phyloP scores from a whole-genome alignment of 2,888 invertebrate species.

The Arctia plantaginis region DNA sequence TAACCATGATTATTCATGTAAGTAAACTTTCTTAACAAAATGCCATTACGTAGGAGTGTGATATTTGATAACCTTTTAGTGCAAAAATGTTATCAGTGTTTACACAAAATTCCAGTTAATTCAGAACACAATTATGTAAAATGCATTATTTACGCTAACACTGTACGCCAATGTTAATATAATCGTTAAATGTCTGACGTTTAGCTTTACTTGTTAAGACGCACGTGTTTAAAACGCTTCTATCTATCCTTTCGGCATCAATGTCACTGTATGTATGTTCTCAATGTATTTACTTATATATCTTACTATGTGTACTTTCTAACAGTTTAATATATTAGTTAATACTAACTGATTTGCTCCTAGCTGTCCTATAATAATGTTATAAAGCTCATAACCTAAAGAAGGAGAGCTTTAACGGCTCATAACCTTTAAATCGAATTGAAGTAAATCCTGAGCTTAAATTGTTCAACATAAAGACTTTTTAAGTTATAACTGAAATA shows the following conservation, averaged over 20 bases:
- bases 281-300: no score
- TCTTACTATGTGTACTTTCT: no score
- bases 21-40: background rate
- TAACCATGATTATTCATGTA: background rate
- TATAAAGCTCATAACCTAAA: background rate
- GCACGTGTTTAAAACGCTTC: background rate
- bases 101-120: background rate
- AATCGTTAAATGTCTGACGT: no score
- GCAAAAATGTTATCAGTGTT: no score
- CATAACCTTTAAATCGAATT: background rate
- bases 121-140: background rate
- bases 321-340: background rate
- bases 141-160: background rate
- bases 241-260: no score
- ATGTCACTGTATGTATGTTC: background rate
- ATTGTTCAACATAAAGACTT: background rate
- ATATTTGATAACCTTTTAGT: background rate
- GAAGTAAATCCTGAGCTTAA: background rate
- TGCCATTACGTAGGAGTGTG: background rate
- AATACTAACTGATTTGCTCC: no score
- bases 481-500: background rate
- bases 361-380: background rate
- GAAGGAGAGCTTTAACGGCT: no score
- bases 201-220: background rate
- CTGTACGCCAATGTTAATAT: background rate